Evolutionary conservation across 2,797 vertebrate genomes (phyloP).

Genomic region (Mustela erminea): DNA sequence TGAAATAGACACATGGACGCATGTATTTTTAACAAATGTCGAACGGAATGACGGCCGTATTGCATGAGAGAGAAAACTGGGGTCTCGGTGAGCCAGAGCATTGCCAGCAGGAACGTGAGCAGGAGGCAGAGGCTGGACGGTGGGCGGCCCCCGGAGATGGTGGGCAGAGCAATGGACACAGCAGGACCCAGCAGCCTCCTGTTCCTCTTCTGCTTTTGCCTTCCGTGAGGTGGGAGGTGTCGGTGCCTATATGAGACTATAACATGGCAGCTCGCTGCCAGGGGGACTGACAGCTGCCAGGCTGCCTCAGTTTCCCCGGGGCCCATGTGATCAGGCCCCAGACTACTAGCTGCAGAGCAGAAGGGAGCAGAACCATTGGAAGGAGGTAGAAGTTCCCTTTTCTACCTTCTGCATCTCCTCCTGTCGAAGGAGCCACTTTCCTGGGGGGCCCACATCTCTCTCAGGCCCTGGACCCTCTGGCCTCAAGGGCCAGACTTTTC

Average conservation of each 20-base stretch:
- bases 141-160: neutral
- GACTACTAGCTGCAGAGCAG: neutral
- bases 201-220: neutral
- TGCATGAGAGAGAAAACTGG: neutral
- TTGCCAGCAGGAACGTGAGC: accelerated
- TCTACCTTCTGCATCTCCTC: neutral
- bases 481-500: neutral
- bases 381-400: neutral
- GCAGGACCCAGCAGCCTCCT: neutral
- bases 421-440: neutral
- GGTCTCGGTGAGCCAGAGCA: neutral
- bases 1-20: neutral
- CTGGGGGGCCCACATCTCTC: neutral
- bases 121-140: accelerated
- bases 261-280: neutral
- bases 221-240: neutral
- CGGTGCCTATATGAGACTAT: neutral
- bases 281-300: neutral
- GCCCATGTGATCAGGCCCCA: neutral
- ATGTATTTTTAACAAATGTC: neutral
- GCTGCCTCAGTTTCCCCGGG: neutral
- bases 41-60: neutral
- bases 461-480: neutral
- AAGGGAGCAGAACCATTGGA: neutral
- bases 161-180: neutral